phyloP scores from a whole-genome alignment of 1,140 invertebrate species.

The Acromyrmex echinatior region DNA sequence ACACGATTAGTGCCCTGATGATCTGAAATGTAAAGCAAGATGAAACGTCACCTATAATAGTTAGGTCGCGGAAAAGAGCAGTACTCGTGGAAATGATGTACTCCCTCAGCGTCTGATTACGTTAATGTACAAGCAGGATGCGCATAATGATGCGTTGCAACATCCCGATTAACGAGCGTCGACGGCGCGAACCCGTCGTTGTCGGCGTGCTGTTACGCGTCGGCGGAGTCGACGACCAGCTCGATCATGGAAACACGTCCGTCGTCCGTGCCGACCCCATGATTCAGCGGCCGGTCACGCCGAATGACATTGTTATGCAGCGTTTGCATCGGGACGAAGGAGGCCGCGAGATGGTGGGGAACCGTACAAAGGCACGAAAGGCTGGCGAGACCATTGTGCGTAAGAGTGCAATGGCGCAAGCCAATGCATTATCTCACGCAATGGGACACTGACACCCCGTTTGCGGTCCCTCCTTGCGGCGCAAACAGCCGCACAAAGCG shows the following conservation, averaged over 20 bases:
- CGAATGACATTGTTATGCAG: conserved; percentile 75
- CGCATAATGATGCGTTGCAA: conserved; percentile 54
- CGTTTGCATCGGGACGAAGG: conserved; percentile 69
- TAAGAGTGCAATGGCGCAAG: conserved; percentile 72
- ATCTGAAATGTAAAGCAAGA: not conserved
- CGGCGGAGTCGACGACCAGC: conserved; percentile 61
- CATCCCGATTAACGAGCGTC: conserved; percentile 49
- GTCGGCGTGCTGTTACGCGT: conserved; percentile 48
- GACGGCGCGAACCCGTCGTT: conserved; percentile 35
- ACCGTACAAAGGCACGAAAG: conserved; percentile 71
- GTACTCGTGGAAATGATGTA: not conserved
- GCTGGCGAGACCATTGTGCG: conserved; percentile 75
- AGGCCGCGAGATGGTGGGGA: conserved; percentile 52
- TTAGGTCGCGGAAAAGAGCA: conserved; percentile 15
- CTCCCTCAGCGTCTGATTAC: conserved; percentile 29
- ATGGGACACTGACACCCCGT: conserved; percentile 80
- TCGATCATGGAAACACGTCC: conserved; percentile 61
- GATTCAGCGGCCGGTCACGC: conserved; percentile 72
- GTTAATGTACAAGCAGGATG: conserved; percentile 46
- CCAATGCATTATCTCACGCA: conserved; percentile 79
- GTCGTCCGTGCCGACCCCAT: conserved; percentile 44
- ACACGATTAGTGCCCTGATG: not conserved
- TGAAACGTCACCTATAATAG: conserved; percentile 26
- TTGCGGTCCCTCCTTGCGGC: conserved; percentile 78
- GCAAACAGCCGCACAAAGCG: conserved; percentile 76